These are phyloP conservation scores for Carettochelys insculpta DNA, from an alignment of 2,113 vertebrate species.

Conservation along the genomic window DNA sequence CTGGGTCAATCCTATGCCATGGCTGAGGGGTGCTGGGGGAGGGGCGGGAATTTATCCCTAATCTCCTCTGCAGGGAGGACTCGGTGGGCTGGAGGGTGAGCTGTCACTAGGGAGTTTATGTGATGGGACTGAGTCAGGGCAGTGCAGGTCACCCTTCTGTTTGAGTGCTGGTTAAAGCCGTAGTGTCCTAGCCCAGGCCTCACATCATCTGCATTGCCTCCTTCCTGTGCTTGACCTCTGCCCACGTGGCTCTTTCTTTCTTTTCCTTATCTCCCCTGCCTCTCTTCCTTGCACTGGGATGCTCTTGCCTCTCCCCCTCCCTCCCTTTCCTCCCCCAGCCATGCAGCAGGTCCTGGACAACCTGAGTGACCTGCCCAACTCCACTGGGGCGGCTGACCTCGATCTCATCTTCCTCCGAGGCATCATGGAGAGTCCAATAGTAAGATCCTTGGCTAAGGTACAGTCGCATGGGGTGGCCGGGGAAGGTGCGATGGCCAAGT, in stretches of 20 bases:
- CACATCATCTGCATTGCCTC: too few species aligned
- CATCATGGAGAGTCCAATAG: slow-evolving; percentile 96
- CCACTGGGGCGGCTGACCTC: slow-evolving; percentile 89
- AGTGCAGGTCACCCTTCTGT: too few species aligned
- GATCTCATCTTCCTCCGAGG: slow-evolving; percentile 95
- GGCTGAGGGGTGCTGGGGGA: background rate
- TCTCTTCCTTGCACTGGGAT: too few species aligned
- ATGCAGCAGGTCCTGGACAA: slow-evolving; percentile 94
- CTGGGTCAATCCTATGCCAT: background rate
- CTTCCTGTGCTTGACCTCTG: background rate
- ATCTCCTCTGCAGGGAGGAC: background rate
- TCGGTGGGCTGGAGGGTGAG: background rate
- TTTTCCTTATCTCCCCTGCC: background rate
- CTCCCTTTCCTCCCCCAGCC: slow-evolving; percentile 67
- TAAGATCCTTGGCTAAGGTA: slow-evolving; percentile 79
- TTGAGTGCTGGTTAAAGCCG: too few species aligned
- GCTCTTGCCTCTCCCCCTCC: background rate
- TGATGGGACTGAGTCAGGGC: background rate
- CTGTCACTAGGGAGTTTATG: background rate
- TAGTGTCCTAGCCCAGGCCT: too few species aligned
- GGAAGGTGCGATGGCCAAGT: background rate
- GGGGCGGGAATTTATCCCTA: background rate
- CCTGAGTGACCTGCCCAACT: slow-evolving; percentile 88
- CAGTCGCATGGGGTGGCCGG: background rate
- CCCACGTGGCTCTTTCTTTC: background rate